A percentile compares a stretch with the other conserved stretches of the same genome.
Conservation (phyloP, 2,888 invertebrate species). For the Graphium colonna region DNA sequence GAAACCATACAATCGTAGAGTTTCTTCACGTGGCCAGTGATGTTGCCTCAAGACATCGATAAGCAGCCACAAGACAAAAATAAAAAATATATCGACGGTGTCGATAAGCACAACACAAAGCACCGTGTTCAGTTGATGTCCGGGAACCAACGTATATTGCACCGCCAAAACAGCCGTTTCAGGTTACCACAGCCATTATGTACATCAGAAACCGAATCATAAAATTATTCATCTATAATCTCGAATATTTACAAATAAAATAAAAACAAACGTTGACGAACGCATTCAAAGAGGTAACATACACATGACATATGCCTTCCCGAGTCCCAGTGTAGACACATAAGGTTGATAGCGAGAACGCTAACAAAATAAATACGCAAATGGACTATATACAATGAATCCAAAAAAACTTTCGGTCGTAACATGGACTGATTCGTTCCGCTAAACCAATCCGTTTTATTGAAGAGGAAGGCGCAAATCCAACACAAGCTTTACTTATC, state of each 20-base stretch:
- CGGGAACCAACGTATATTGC: slow-evolving; percentile 20
- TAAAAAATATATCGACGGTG: neutral
- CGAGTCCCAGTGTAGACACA: slow-evolving; percentile 15
- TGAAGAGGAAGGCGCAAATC: slow-evolving; percentile 7
- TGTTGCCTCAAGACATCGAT: no score
- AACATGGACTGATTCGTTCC: neutral
- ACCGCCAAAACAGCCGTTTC: slow-evolving; percentile 7
- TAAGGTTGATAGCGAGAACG: slow-evolving; percentile 3
- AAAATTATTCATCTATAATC: slow-evolving; percentile 7
- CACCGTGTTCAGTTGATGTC: slow-evolving; percentile 1
- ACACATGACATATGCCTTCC: neutral
- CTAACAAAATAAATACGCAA: slow-evolving; percentile 17
- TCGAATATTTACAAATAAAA: slow-evolving; percentile 20
- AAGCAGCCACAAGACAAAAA: neutral
- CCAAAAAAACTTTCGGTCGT: neutral
- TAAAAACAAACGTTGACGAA: neutral
- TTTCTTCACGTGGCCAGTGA: no score
- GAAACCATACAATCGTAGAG: neutral
- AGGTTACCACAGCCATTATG: neutral
- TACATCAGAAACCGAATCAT: neutral
- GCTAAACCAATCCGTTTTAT: neutral
- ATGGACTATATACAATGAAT: slow-evolving; percentile 24
- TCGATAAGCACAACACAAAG: neutral
- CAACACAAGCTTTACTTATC: slow-evolving; percentile 8
- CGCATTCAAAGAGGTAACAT: neutral